Percentiles rank a stretch among this genome's conserved stretches.
Evolutionary conservation across 1,140 invertebrate species (phyloP).

Genomic region (Drosophila varians): DNA sequence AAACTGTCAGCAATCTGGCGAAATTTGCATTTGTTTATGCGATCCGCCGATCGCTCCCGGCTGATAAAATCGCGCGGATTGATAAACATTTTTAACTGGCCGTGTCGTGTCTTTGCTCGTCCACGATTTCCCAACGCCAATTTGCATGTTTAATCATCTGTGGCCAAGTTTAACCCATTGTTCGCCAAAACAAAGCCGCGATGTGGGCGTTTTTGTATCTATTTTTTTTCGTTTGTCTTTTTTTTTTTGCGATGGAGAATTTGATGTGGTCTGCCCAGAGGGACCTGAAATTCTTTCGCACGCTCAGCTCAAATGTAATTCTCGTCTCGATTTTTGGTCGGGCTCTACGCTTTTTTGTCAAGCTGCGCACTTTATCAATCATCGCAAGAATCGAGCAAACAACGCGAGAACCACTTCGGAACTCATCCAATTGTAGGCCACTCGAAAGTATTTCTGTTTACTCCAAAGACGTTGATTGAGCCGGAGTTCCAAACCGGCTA

Average conservation of each 20-base stretch:
- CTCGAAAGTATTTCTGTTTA: conserved; percentile 57
- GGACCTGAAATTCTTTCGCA: conserved; percentile 64
- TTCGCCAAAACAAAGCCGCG: conserved; percentile 36
- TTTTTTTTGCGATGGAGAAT: conserved; percentile 24
- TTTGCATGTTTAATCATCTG: conserved; percentile 79
- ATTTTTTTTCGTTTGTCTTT: conserved; percentile 9
- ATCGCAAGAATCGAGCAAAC: conserved; percentile 27
- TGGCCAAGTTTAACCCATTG: conserved; percentile 66
- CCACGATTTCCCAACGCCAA: conserved; percentile 72
- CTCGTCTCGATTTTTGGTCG: conserved; percentile 10
- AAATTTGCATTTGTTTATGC: conserved; percentile 48
- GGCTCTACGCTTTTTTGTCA: conserved; percentile 7
- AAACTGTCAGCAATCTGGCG: conserved; percentile 18
- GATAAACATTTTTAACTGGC: conserved; percentile 70
- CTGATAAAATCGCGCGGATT: conserved; percentile 68
- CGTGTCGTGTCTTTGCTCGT: conserved; percentile 62
- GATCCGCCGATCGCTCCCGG: conserved; percentile 39
- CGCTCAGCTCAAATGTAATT: conserved; percentile 14
- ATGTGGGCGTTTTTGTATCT: conserved; percentile 48
- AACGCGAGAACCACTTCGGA: conserved; percentile 50
- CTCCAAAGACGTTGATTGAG: conserved; percentile 61
- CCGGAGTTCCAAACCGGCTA: conserved; percentile 24
- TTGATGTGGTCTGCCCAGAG: conserved; percentile 1
- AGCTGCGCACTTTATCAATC: conserved; percentile 61
- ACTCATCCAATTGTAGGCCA: conserved; percentile 72